Percentiles rank a stretch among this genome's conserved stretches.
These are phyloP conservation scores for Hyperoplus immaculatus DNA, from an alignment of 2,797 vertebrate genomes.

Conservation along the genomic window DNA sequence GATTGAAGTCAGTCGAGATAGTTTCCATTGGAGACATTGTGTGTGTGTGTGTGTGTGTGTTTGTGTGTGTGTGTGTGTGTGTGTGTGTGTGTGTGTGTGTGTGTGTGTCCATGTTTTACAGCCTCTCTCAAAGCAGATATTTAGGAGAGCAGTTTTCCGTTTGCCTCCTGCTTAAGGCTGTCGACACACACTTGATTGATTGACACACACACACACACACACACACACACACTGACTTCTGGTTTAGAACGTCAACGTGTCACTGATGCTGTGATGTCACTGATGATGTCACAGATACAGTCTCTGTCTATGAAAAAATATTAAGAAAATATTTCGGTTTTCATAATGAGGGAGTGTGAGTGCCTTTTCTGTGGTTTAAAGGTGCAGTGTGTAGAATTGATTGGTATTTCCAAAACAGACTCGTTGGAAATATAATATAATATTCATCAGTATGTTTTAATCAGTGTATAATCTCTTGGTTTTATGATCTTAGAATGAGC, in stretches of 20 bases:
- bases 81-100: slow-evolving; percentile 17
- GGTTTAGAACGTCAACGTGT: not conserved
- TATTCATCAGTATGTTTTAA: too few relatives aligned
- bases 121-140: slow-evolving; percentile 41
- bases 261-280: not conserved
- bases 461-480: too few relatives aligned
- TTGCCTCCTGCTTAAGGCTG: slow-evolving; percentile 44
- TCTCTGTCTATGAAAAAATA: not conserved
- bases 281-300: not conserved
- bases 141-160: slow-evolving; percentile 28
- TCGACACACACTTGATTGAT: slow-evolving; percentile 10
- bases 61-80: slow-evolving; percentile 17
- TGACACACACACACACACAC: not conserved
- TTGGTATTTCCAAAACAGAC: too few relatives aligned
- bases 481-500: too few relatives aligned
- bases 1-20: slow-evolving; percentile 16
- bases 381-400: too few relatives aligned
- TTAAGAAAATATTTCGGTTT: too few relatives aligned
- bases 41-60: slow-evolving; percentile 4
- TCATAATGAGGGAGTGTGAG: too few relatives aligned
- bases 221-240: not conserved
- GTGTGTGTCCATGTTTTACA: slow-evolving; percentile 23
- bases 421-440: too few relatives aligned
- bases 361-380: too few relatives aligned
- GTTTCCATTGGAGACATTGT: slow-evolving; percentile 10